These are phyloP conservation scores for Salarias fasciatus DNA, from an alignment of 2,797 vertebrate genomes.

Conservation along the genomic window DNA sequence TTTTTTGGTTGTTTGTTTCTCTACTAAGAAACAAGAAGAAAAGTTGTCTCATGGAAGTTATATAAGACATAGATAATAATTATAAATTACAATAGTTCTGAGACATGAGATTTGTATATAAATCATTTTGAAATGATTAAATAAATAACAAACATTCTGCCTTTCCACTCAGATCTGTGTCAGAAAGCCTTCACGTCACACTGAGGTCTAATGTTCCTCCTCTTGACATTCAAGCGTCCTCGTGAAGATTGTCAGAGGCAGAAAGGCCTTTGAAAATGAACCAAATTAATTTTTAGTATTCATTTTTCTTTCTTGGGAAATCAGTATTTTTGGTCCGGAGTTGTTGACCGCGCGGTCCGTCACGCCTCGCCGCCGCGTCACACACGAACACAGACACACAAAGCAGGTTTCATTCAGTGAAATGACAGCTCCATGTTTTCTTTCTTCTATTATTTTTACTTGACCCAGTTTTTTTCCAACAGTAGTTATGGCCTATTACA, in stretches of 20 bases:
- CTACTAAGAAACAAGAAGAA: too few species aligned
- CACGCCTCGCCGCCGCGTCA: too few species aligned
- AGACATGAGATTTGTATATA: too few species aligned
- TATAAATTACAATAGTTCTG: too few species aligned
- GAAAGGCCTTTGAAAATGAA: neutral
- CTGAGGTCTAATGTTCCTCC: neutral
- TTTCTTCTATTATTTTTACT: slow-evolving; percentile 17
- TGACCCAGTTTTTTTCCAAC: slow-evolving; percentile 34
- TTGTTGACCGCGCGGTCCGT: too few species aligned
- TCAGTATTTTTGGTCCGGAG: slow-evolving; percentile 9
- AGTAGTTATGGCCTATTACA: slow-evolving; percentile 4
- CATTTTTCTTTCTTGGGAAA: neutral
- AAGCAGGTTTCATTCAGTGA: neutral
- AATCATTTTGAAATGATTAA: too few species aligned
- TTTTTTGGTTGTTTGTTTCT: too few species aligned
- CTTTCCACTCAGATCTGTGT: too few species aligned
- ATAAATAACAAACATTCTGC: too few species aligned
- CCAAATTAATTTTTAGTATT: neutral
- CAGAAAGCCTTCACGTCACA: too few species aligned
- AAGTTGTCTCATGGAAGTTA: too few species aligned
- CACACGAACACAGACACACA: neutral
- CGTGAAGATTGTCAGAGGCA: neutral
- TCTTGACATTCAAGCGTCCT: neutral
- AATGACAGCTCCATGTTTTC: slow-evolving; percentile 7
- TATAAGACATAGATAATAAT: too few species aligned